Evolutionary conservation across 2,113 vertebrate genomes (phyloP).

Genomic region (Boleophthalmus pectinirostris): DNA sequence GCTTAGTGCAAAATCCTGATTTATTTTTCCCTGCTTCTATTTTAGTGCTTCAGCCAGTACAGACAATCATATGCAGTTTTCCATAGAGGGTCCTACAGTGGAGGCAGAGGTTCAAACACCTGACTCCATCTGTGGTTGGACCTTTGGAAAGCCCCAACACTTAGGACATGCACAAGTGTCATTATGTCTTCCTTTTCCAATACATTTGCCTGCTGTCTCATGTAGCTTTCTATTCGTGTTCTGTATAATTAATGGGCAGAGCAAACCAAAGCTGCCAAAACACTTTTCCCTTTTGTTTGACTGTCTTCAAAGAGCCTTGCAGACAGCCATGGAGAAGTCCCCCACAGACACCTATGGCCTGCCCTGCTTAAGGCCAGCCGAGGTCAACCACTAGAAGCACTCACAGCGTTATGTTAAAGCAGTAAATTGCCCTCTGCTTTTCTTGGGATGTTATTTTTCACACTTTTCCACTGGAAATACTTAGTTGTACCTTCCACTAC

Average conservation of each 20-base stretch:
- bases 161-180: not conserved
- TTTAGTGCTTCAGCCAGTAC: not conserved
- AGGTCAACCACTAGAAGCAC: constrained; percentile 48
- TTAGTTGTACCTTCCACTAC: constrained; percentile 30
- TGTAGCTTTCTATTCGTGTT: constrained; percentile 30
- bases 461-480: constrained; percentile 27
- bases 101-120: constrained; percentile 5
- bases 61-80: not conserved
- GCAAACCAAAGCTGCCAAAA: constrained; percentile 6
- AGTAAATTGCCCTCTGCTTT: constrained; percentile 27
- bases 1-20: constrained; percentile 7
- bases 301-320: constrained; percentile 19
- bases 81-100: constrained; percentile 1
- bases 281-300: constrained; percentile 21
- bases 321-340: constrained; percentile 33
- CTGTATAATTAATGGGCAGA: constrained; percentile 17
- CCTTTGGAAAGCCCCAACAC: not conserved
- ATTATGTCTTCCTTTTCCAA: constrained; percentile 1
- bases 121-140: not conserved
- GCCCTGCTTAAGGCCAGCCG: constrained; percentile 18
- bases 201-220: not conserved
- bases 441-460: constrained; percentile 22
- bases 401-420: constrained; percentile 34
- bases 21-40: constrained; percentile 5
- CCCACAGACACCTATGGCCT: constrained; percentile 36